Conservation (phyloP, 2,113 vertebrate species). For the Urocolius indicus region DNA sequence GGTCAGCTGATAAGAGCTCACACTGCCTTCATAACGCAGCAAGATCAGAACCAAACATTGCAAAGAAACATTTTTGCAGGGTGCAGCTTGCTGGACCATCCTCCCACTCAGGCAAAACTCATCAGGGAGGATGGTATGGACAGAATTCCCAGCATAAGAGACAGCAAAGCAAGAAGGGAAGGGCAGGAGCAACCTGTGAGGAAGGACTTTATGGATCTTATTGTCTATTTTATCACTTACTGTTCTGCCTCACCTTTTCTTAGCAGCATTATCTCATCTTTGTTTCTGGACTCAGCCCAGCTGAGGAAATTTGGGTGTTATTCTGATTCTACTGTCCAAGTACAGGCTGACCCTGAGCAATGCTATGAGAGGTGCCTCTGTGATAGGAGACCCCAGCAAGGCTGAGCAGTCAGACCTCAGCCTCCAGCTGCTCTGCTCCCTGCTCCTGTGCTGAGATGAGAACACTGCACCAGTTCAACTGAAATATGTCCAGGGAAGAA, state of each 20-base stretch:
- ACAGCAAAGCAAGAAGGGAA: not conserved
- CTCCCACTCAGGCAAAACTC: not conserved
- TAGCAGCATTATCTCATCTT: not conserved
- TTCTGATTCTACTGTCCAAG: not conserved
- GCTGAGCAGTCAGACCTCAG: no score
- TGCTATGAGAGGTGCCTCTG: not conserved
- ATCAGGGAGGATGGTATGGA: no score
- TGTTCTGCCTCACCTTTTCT: not conserved
- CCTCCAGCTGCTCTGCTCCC: not conserved
- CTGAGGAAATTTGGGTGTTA: not conserved
- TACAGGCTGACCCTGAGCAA: not conserved
- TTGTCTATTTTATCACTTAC: not conserved
- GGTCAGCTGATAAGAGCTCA: not conserved
- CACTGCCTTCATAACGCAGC: not conserved
- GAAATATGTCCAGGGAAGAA: not conserved
- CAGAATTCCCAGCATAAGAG: not conserved
- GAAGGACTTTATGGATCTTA: not conserved
- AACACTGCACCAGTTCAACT: fast-evolving
- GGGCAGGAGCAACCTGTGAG: not conserved
- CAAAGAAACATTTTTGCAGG: not conserved
- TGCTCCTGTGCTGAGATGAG: not conserved
- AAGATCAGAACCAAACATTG: not conserved
- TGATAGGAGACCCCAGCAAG: not conserved
- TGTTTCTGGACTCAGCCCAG: not conserved
- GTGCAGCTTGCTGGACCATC: fast-evolving